phyloP scores from a whole-genome alignment of 30 jellyfish, hydroid and myxozoan genomes.

The Pseudorhiza aurosa region DNA sequence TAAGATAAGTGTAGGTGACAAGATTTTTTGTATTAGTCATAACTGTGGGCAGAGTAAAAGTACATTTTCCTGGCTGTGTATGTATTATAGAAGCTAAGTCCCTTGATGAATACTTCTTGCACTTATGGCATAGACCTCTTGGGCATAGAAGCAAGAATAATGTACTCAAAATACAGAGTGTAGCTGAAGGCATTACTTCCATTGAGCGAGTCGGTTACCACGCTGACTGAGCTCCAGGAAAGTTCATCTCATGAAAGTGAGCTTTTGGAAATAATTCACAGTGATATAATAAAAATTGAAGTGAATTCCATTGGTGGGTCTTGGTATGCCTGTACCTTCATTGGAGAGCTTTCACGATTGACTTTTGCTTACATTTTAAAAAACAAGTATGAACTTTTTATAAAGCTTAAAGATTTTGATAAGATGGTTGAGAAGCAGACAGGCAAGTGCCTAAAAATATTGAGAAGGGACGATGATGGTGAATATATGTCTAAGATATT shows the following conservation, averaged over 20 bases:
- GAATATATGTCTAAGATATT: slow-evolving; percentile 13
- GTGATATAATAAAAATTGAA: slow-evolving; percentile 50
- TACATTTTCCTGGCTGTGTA: slow-evolving; percentile 21
- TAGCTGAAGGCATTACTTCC: slow-evolving; percentile 15
- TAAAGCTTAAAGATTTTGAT: slow-evolving; percentile 11
- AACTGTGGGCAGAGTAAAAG: slow-evolving; percentile 32
- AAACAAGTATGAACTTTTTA: slow-evolving; percentile 20
- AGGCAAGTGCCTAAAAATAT: neutral
- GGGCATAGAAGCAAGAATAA: slow-evolving; percentile 23
- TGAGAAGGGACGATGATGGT: slow-evolving; percentile 37
- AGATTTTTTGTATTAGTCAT: slow-evolving; percentile 29
- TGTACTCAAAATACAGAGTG: slow-evolving; percentile 19
- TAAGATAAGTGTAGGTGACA: slow-evolving; percentile 15
- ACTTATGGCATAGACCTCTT: slow-evolving; percentile 38
- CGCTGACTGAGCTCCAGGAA: slow-evolving; percentile 44
- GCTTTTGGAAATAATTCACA: slow-evolving; percentile 20
- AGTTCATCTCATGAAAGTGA: slow-evolving; percentile 26
- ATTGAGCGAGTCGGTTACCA: slow-evolving; percentile 11
- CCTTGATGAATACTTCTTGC: slow-evolving; percentile 4
- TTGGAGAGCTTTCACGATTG: slow-evolving; percentile 40
- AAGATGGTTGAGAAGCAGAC: slow-evolving; percentile 28
- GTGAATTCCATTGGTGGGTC: slow-evolving; percentile 44
- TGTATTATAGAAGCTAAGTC: slow-evolving; percentile 24
- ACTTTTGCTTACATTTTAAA: slow-evolving; percentile 17
- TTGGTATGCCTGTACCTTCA: slow-evolving; percentile 21